A percentile compares a stretch with the other conserved stretches of the same genome.
Conservation (phyloP, 2,888 invertebrate genomes). For the Dasysyrphus tricinctus region DNA sequence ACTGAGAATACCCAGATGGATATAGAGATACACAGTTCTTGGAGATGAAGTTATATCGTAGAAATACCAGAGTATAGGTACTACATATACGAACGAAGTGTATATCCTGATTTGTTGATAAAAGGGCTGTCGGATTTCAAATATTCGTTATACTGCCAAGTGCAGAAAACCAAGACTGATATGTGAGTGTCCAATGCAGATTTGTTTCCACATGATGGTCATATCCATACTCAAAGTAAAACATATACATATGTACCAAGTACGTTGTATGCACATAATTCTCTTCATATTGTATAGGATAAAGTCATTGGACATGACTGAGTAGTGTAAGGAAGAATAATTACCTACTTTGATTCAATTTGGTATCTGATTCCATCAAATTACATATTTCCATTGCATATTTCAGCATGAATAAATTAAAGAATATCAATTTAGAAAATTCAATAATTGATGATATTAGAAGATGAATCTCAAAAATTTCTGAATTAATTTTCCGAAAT, state of each 20-base stretch:
- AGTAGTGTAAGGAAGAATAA: neutral
- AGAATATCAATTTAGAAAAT: too few species aligned
- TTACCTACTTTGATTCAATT: too few species aligned
- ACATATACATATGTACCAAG: neutral
- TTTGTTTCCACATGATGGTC: neutral
- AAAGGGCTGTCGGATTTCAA: slow-evolving; percentile 40
- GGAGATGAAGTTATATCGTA: neutral
- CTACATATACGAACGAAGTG: too few species aligned
- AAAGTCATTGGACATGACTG: neutral
- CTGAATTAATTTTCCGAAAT: too few species aligned
- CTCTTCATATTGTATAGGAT: neutral
- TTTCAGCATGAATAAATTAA: too few species aligned
- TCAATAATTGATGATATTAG: too few species aligned
- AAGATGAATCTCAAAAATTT: too few species aligned
- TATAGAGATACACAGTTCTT: neutral
- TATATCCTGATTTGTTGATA: slow-evolving; percentile 24
- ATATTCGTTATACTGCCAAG: slow-evolving; percentile 23
- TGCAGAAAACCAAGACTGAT: slow-evolving; percentile 28
- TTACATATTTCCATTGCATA: too few species aligned
- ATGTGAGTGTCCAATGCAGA: slow-evolving; percentile 2
- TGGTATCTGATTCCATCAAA: too few species aligned
- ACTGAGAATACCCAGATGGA: neutral
- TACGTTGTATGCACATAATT: neutral
- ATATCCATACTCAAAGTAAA: neutral
- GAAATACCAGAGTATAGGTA: neutral